These are phyloP conservation scores for Sipha flava DNA, from an alignment of 1,140 invertebrate genomes.

Conservation along the genomic window DNA sequence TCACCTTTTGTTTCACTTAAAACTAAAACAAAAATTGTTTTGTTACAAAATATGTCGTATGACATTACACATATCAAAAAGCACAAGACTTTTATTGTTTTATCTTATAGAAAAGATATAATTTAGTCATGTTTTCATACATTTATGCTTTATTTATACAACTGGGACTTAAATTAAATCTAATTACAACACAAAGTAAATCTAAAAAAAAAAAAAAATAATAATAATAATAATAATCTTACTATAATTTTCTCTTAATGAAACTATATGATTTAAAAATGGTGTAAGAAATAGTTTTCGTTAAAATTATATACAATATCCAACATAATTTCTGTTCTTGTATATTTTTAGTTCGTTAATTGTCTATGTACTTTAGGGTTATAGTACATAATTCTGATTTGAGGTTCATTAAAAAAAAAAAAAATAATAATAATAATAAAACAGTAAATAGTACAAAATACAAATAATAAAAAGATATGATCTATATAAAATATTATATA, in stretches of 20 bases:
- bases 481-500: conserved; percentile 14
- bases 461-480: background rate
- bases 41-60: conserved; percentile 13
- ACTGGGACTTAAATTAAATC: conserved; percentile 21
- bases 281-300: conserved; percentile 1
- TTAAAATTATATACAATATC: conserved; percentile 18
- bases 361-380: conserved; percentile 4
- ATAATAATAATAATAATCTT: conserved; percentile 12
- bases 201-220: conserved; percentile 1
- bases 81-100: conserved; percentile 20
- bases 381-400: background rate
- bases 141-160: conserved; percentile 29
- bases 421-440: too few species aligned
- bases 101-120: conserved; percentile 26
- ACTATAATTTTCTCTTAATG: background rate
- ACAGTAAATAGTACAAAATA: background rate
- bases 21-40: conserved; percentile 25
- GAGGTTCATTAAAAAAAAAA: background rate
- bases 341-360: background rate
- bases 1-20: conserved; percentile 32
- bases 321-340: background rate
- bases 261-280: conserved; percentile 11
- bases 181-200: conserved; percentile 28
- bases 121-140: conserved; percentile 11
- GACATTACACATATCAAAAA: background rate